A percentile compares a stretch with the other conserved stretches of the same genome.
phyloP scores from a whole-genome alignment of 2,113 vertebrate species.

The Formicarius rufipectus region DNA sequence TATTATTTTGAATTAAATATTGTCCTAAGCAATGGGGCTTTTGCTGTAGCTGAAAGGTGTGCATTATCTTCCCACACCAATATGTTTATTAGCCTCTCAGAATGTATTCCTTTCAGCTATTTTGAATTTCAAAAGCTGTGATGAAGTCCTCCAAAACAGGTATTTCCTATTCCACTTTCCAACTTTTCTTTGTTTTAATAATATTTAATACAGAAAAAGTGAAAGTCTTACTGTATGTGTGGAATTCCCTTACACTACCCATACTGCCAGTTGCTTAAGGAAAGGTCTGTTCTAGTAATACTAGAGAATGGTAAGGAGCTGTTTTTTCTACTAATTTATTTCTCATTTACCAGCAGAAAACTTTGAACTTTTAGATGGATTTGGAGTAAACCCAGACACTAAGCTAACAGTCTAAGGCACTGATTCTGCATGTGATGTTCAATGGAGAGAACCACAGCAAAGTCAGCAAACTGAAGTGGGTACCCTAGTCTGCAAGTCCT shows the following conservation, averaged over 20 bases:
- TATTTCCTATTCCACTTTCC: background rate
- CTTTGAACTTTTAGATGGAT: background rate
- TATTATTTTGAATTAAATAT: background rate
- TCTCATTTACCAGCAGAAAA: background rate
- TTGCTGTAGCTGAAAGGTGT: background rate
- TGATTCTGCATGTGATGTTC: background rate
- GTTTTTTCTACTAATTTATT: background rate
- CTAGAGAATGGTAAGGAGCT: background rate
- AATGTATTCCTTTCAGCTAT: background rate
- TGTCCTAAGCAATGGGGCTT: background rate
- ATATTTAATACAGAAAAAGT: background rate
- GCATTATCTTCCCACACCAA: background rate
- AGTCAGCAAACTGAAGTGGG: background rate
- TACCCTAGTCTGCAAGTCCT: background rate
- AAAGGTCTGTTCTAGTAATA: background rate
- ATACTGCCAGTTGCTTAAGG: background rate
- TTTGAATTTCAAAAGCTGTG: background rate
- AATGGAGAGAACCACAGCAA: background rate
- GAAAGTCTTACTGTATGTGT: background rate
- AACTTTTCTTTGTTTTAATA: background rate
- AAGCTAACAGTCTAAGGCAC: background rate
- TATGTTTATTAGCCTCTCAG: background rate
- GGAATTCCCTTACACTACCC: background rate
- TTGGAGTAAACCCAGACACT: background rate
- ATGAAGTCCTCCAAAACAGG: background rate